A percentile compares a stretch with the other conserved stretches of the same genome.
Evolutionary conservation across 2,888 invertebrate species (phyloP).

Genomic region (Pinctada fucata): DNA sequence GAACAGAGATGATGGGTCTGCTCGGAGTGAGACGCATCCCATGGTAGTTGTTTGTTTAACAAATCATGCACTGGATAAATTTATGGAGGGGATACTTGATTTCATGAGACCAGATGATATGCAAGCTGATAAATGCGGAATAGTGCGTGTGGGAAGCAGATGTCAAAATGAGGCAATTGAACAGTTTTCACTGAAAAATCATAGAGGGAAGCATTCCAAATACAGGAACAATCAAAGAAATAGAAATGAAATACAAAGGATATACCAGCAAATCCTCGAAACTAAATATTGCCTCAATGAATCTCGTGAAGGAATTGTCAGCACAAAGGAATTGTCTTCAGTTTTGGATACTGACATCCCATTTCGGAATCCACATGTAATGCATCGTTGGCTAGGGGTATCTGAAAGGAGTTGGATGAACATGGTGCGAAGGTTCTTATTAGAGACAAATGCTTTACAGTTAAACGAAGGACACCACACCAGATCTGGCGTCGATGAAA

Average conservation of each 20-base stretch:
- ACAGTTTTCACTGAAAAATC: slow-evolving; percentile 23
- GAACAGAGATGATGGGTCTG: not conserved
- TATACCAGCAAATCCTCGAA: no score
- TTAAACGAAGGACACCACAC: not conserved
- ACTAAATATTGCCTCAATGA: no score
- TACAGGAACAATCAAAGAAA: no score
- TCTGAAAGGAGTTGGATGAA: not conserved
- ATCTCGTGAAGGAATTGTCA: no score
- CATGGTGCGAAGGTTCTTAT: not conserved
- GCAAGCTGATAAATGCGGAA: not conserved
- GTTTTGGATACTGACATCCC: no score
- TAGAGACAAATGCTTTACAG: not conserved
- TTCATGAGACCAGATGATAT: not conserved
- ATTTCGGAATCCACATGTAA: no score
- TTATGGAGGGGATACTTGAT: slow-evolving; percentile 67
- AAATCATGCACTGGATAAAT: slow-evolving; percentile 75
- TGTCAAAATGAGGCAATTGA: slow-evolving; percentile 65
- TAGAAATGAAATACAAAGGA: no score
- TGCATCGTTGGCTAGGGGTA: not conserved
- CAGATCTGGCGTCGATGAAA: not conserved
- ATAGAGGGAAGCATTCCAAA: not conserved
- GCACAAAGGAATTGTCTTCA: no score
- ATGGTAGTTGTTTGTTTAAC: slow-evolving; percentile 74
- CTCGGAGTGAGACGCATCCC: slow-evolving; percentile 39
- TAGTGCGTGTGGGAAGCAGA: slow-evolving; percentile 71